Evolutionary conservation across 2,797 vertebrate genomes (phyloP), one percentile per base, ranked within the genome.

Genomic region (Syngnathus rostellatus): DNA sequence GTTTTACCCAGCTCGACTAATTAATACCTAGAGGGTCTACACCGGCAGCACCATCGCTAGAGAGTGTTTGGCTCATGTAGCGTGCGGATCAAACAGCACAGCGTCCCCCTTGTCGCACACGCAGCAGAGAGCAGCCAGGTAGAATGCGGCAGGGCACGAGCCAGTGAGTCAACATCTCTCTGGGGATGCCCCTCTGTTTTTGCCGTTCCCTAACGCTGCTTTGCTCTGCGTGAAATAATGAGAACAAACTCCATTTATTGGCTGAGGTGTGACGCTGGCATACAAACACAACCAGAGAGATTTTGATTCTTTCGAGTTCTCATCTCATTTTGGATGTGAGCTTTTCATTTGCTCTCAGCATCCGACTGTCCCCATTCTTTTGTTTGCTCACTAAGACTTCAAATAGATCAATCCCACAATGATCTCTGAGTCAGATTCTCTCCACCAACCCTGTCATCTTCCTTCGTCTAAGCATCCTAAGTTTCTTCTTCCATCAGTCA

Each of bases 101-200:
- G 40, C 64, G 53, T 57, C 60, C 64, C 71, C 51, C 64, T 60
- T 64, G 64, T 59, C 38, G 59, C 62, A 9, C 17, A 0, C 63
- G 79, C 74, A 71, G 72, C 75, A 73, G 73, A 21, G 75, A 71
- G 25, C 11, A 5, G 62, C 70, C 71, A 72, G 66, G 72, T 41
- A 0, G 38, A 62, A 69, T 65, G 46, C 67, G 71, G 69, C 59
- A 45, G 68, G 68, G 68, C 71, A 73, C 72, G 77, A 77, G 73
- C 72, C 67, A 65, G 60, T 63, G 65, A 77, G 80, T 79, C 82
- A 83, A 81, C 72, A 77, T 70, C 64, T 77, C 79, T 73, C 71
- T 2, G 38, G 79, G 78, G 80, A 75, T 72, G 59, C 70, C 70
- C 71, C 67, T 57, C 63, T 65, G n/a, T 63, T 65, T 31, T 66